A percentile compares a stretch with the other conserved stretches of the same genome.
phyloP scores from a whole-genome alignment of 2,797 vertebrate species.

The Erethizon dorsatum region DNA sequence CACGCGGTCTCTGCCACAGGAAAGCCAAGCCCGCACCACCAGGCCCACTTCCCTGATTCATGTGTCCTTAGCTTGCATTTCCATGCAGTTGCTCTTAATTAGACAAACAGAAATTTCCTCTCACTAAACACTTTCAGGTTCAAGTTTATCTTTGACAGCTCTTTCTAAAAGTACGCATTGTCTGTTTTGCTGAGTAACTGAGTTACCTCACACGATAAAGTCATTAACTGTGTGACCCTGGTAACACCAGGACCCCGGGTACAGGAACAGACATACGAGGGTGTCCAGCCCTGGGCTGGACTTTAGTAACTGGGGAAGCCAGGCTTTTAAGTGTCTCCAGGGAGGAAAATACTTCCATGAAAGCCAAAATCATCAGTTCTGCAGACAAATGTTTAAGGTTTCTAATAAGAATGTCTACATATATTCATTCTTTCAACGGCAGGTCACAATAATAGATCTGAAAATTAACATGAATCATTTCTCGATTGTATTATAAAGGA shows the following conservation, averaged over 20 bases:
- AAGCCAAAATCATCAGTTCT: not conserved
- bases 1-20: constrained; percentile 83
- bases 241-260: constrained; percentile 79
- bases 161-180: constrained; percentile 77
- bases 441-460: not conserved
- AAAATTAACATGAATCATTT: constrained; percentile 46
- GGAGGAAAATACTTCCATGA: not conserved
- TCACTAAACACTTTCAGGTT: constrained; percentile 78
- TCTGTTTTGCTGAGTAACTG: constrained; percentile 86
- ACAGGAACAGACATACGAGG: not conserved
- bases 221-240: constrained; percentile 85
- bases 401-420: not conserved
- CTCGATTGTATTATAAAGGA: not conserved
- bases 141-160: constrained; percentile 81
- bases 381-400: constrained; percentile 6
- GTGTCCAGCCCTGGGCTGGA: not conserved
- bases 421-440: constrained; percentile 54
- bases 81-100: constrained; percentile 87
- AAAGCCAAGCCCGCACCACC: constrained; percentile 78
- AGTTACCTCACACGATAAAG: constrained; percentile 84
- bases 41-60: constrained; percentile 85
- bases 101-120: constrained; percentile 86
- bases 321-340: constrained; percentile 34
- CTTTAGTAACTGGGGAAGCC: constrained; percentile 7
- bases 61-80: constrained; percentile 78